phyloP scores from a whole-genome alignment of 2,797 vertebrate genomes.

The Acanthiza pusilla region DNA sequence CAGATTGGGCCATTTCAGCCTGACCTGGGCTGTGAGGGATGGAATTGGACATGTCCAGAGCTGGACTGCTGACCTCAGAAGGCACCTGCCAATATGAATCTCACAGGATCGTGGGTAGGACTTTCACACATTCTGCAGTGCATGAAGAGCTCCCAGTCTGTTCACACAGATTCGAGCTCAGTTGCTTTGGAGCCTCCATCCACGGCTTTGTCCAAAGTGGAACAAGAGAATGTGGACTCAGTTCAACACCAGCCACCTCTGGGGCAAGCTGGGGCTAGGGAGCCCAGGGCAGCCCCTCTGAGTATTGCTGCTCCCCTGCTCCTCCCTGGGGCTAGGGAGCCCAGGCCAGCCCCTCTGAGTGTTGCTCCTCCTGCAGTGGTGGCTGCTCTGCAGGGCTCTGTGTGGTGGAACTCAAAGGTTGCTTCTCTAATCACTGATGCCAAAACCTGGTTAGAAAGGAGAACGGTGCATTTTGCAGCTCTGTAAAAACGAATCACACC shows the following conservation, averaged over 20 bases:
- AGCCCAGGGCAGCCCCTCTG: not conserved
- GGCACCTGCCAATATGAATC: conserved; percentile 21
- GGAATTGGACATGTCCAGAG: not conserved
- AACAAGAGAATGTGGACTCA: not conserved
- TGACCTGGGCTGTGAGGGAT: not conserved
- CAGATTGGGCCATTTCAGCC: not conserved
- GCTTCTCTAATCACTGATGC: not conserved
- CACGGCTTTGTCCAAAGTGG: not conserved
- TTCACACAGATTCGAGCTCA: not conserved
- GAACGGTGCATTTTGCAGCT: not conserved
- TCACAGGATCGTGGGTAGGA: not conserved
- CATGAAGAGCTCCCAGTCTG: not conserved
- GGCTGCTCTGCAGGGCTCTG: not conserved
- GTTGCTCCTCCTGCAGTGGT: not conserved
- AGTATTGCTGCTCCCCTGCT: not conserved
- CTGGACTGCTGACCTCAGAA: not conserved
- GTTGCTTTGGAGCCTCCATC: not conserved
- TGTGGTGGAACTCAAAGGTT: not conserved
- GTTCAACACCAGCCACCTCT: not conserved
- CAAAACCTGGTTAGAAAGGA: not conserved
- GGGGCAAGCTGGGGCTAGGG: not conserved
- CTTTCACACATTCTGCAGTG: conserved; percentile 1
- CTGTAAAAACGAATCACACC: not conserved
- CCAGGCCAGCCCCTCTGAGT: not conserved
- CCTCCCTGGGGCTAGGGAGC: not conserved